A percentile compares a stretch with the other conserved stretches of the same genome.
These are phyloP conservation scores for Boloria selene DNA, from an alignment of 2,888 invertebrate species.

Conservation along the genomic window DNA sequence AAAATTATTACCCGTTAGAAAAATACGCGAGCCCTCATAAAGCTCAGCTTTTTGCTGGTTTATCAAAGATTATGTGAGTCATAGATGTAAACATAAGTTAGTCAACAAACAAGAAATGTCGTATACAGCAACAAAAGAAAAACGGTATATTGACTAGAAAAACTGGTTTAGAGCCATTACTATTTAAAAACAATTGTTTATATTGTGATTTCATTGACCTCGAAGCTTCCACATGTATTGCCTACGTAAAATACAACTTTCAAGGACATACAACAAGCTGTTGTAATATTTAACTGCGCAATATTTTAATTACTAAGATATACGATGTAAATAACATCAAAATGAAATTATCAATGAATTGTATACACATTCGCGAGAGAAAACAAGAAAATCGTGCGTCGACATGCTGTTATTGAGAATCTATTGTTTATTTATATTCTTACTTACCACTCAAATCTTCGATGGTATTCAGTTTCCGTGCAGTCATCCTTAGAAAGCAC, in stretches of 20 bases:
- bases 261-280: conserved; percentile 47
- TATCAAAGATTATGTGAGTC: too few species aligned
- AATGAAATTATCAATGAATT: conserved; percentile 39
- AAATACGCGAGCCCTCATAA: too few species aligned
- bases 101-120: too few species aligned
- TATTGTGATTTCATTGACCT: conserved; percentile 47
- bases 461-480: conserved; percentile 74
- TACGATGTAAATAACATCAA: conserved; percentile 21
- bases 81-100: too few species aligned
- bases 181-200: conserved; percentile 12
- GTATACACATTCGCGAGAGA: conserved; percentile 43
- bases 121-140: too few species aligned
- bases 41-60: too few species aligned
- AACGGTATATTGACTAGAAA: too few species aligned
- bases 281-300: conserved; percentile 49
- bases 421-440: conserved; percentile 65
- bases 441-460: conserved; percentile 78
- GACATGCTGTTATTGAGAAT: conserved; percentile 49
- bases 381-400: conserved; percentile 55
- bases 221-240: conserved; percentile 47
- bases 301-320: conserved; percentile 36
- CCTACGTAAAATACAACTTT: conserved; percentile 41
- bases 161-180: conserved; percentile 23
- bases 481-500: conserved; percentile 60
- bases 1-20: too few species aligned